Evolutionary conservation across 2,113 vertebrate species (phyloP).

Genomic region (Pleuronectes platessa): DNA sequence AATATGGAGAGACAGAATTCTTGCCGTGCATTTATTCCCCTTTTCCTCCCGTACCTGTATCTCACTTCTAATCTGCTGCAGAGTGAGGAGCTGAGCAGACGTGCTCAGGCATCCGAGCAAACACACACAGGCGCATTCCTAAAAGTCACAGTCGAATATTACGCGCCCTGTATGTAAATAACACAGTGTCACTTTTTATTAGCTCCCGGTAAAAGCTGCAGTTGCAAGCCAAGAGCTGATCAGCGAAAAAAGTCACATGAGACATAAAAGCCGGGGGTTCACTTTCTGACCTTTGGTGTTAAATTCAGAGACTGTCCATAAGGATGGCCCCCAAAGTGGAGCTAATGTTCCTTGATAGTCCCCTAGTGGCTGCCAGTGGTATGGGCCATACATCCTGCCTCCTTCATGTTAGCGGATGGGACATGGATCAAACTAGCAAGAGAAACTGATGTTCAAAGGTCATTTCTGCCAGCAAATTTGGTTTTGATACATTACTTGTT

Average conservation of each 20-base stretch:
- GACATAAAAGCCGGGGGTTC: background rate
- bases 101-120: background rate
- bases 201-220: background rate
- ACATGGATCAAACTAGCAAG: too few species aligned
- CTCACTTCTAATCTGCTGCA: background rate
- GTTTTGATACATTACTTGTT: too few species aligned
- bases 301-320: too few species aligned
- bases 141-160: conserved; percentile 1
- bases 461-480: too few species aligned
- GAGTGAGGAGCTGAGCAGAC: background rate
- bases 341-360: too few species aligned
- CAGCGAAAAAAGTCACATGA: background rate
- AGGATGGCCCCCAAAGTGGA: too few species aligned
- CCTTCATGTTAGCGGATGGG: too few species aligned
- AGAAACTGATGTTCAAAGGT: too few species aligned
- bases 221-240: background rate
- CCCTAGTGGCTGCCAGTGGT: too few species aligned
- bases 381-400: too few species aligned
- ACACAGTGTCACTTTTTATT: conserved; percentile 9
- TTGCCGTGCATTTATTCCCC: background rate
- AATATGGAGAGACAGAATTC: background rate
- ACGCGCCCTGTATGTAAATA: background rate
- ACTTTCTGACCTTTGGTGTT: background rate
- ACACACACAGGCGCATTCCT: background rate
- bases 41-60: background rate